phyloP scores from a whole-genome alignment of 2,113 vertebrate species.

The Ptyas mucosa region DNA sequence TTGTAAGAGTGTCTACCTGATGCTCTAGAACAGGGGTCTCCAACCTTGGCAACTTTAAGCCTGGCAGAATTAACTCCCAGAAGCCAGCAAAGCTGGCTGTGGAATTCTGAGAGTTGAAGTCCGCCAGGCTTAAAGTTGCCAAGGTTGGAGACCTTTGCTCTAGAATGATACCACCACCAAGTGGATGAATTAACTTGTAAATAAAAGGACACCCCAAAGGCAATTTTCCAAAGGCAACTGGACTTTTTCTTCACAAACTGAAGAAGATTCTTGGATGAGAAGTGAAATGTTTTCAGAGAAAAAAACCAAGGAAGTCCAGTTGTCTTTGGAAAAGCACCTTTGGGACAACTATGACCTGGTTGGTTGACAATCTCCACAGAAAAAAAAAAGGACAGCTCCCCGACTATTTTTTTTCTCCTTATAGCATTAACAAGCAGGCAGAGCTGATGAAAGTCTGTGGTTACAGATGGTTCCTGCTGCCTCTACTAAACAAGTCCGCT shows the following conservation, averaged over 20 bases:
- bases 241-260: not conserved
- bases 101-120: too few relatives aligned
- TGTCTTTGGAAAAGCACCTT: not conserved
- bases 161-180: not conserved
- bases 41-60: too few relatives aligned
- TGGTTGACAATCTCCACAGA: not conserved
- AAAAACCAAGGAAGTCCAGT: not conserved
- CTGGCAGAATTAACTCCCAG: too few relatives aligned
- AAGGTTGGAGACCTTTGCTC: not conserved
- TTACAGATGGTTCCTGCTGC: not conserved
- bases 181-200: not conserved
- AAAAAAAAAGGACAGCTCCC: not conserved
- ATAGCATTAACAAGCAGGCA: not conserved
- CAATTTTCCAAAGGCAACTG: not conserved
- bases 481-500: not conserved
- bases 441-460: not conserved
- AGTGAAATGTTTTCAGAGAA: not conserved
- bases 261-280: not conserved
- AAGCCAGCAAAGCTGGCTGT: too few relatives aligned
- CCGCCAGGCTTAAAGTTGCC: too few relatives aligned
- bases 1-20: not conserved
- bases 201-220: not conserved
- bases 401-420: not conserved
- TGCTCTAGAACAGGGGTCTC: not conserved
- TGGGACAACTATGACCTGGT: not conserved